Percentiles rank a stretch among this genome's conserved stretches.
Evolutionary conservation across 1,140 invertebrate species (phyloP).

Genomic region (Papilio polyxenes): DNA sequence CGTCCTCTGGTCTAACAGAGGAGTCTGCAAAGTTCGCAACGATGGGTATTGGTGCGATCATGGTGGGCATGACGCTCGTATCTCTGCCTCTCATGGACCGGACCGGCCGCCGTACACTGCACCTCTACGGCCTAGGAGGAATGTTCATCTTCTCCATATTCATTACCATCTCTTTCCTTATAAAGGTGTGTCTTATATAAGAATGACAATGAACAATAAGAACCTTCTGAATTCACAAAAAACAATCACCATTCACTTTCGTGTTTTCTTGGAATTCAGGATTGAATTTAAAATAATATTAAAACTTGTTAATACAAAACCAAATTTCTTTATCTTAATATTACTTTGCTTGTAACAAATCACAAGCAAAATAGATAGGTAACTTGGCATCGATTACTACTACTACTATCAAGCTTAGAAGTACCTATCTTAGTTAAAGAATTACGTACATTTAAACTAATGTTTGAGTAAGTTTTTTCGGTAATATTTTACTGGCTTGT

Average conservation of each 20-base stretch:
- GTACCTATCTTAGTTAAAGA: background rate
- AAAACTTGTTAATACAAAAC: background rate
- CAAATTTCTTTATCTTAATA: background rate
- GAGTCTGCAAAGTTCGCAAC: conserved; percentile 95
- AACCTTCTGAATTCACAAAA: background rate
- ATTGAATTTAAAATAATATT: background rate
- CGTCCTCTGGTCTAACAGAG: conserved; percentile 91
- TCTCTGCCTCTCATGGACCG: conserved; percentile 98
- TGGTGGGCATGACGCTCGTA: conserved; percentile 97
- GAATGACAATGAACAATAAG: background rate
- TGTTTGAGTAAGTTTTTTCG: background rate
- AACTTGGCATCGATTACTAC: no score
- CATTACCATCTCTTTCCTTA: conserved; percentile 97
- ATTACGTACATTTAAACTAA: background rate
- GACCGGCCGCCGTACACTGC: conserved; percentile 95
- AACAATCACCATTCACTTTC: background rate
- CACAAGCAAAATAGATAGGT: background rate
- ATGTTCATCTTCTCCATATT: conserved; percentile 99
- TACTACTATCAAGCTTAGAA: background rate
- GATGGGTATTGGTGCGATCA: conserved; percentile 97
- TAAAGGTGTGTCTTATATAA: conserved; percentile 85
- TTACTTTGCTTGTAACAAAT: background rate
- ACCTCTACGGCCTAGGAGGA: conserved; percentile 95
- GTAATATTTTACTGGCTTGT: background rate
- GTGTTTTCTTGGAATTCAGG: background rate